A percentile compares a stretch with the other conserved stretches of the same genome.
phyloP scores from a whole-genome alignment of 2,888 invertebrate genomes.

The Shargacucullia verbasci region DNA sequence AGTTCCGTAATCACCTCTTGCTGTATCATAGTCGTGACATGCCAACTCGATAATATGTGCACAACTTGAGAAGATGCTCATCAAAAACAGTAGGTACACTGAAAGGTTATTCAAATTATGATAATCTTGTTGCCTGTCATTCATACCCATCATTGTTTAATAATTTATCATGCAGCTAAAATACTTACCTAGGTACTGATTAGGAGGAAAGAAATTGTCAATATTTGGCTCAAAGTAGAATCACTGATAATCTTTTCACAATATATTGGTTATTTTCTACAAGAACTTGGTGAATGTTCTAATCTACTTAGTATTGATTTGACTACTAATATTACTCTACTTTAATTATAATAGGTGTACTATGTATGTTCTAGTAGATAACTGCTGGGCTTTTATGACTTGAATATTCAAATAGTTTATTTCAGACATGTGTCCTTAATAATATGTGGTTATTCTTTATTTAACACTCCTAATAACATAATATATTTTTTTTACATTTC shows the following conservation, averaged over 20 bases:
- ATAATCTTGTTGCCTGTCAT: constrained; percentile 24
- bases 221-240: constrained; percentile 3
- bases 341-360: too few species aligned
- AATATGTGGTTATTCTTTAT: too few species aligned
- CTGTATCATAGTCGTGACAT: constrained; percentile 81
- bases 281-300: background rate
- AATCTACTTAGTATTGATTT: too few species aligned
- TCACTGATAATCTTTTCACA: constrained; percentile 21
- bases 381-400: too few species aligned
- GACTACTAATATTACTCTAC: too few species aligned
- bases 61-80: constrained; percentile 60
- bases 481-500: too few species aligned
- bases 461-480: too few species aligned
- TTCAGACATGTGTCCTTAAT: too few species aligned
- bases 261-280: constrained; percentile 18
- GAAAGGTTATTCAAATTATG: constrained; percentile 17
- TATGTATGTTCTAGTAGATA: too few species aligned
- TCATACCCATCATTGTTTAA: constrained; percentile 14
- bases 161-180: background rate
- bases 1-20: constrained; percentile 88
- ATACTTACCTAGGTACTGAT: background rate
- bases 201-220: constrained; percentile 8
- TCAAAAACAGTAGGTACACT: constrained; percentile 59
- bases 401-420: too few species aligned
- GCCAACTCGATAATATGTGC: constrained; percentile 76